Base-by-base conservation (phyloP, 2,888 invertebrate genomes). In the Trichacis sp. region DNA sequence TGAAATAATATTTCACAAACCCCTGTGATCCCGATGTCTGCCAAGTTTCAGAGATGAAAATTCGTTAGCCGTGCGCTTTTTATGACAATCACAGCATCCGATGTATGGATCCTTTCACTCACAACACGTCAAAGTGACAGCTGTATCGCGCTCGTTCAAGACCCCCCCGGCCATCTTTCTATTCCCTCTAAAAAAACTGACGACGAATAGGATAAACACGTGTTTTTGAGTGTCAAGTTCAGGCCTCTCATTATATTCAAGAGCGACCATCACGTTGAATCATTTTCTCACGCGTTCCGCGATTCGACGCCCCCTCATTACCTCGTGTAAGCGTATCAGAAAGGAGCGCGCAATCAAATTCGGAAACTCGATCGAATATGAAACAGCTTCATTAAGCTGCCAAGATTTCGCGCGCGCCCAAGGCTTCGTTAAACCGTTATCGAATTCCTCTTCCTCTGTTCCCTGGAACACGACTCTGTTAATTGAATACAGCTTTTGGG, bases 141-240 rank as follows among this genome's bases (percentile, higher is more conserved):
- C 60, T 52, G 65, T 57, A 52, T 20, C 38, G 54, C 56, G 17
- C 33, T 18, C 48, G 14, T 33, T 33, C 33, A 33, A 30, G 33
- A 55, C 52, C 55, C 56, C 60, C 65, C 40, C 8, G 9, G 8
- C 36, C 17, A 19, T 18, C 50, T 38, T 50, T 8, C 38, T 18
- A 15, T 12, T 45, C 43, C 47, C 17, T 18, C 20, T 11, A 19
- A 24, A 46, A 48, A 40, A 49, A 20, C 45, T 49, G 54, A 61
- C 65, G 53, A 57, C 48, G 55, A 61, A 61, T 59, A 65, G 54
- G 56, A 65, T 61, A 66, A 62, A 66, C 66, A 66, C 58, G 61
- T 66, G 66, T 61, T 61, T 62, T 55, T 29, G 54, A 65, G 65
- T 61, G 65, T 65, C 57, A 54, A 49, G 53, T 65, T 65, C 56